Evolutionary conservation across 2,888 invertebrate genomes (phyloP), one percentile per base, ranked within the genome.

Genomic region (Meteorus colon): DNA sequence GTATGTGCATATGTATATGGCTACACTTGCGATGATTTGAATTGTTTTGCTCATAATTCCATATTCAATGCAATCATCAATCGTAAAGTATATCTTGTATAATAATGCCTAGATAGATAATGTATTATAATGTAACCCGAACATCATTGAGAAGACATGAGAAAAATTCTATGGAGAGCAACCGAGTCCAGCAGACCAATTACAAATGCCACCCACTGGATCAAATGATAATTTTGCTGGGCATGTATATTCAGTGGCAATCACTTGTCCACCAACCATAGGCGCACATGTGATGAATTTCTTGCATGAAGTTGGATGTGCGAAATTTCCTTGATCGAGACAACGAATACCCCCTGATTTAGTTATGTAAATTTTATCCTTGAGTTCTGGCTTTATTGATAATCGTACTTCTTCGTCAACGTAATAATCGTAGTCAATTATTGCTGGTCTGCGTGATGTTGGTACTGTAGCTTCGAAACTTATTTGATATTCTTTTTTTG

Each of bases 281-380:
- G 92, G 93, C 34, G 97, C 96, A 89, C 97, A 97, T 27, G 96
- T 96, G 84, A 97, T 96, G 89, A 97, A 97, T 90, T 96, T 96
- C 90, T 94, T 95, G 89, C 97, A 97, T 0, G 96, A 96, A 19
- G 94, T 92, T 2, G 97, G 97, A 91, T 97, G 97, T 0, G 97
- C 95, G 90, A 97, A 97, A 89, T 96, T 97, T 55, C 97, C 97
- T 83, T 96, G 95, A 89, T 97, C 97, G 76, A 96, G 90, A 86
- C 97, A 97, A 82, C 95, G 94, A 82, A 97, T 94, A 73, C 92
- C 92, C 41, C 93, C 92, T 88, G 90, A 91, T 29, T 86, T 90
- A 76, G 91, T 92, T 34, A 92, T 85, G 65, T 91, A 89, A 34
- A 93, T 93, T 86, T 94, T 94, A 88, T 93, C 89, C 88, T 92